phyloP scores from a whole-genome alignment of 2,888 invertebrate species.

The Caenorhabditis japonica region DNA sequence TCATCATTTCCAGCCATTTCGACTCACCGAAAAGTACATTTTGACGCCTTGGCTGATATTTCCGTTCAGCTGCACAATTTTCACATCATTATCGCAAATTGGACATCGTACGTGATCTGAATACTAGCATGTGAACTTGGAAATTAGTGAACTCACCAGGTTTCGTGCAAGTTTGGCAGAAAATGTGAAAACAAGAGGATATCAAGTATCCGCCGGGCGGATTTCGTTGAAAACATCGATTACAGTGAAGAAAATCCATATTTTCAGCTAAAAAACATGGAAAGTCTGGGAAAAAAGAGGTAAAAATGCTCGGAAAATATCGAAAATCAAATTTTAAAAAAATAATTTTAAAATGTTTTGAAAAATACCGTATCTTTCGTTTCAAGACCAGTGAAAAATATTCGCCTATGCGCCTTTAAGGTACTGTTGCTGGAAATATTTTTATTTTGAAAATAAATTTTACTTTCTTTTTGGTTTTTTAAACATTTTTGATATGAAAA shows the following conservation, averaged over 20 bases:
- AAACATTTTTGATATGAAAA: too few species aligned
- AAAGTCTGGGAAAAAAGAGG: not conserved
- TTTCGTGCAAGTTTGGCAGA: constrained; percentile 34
- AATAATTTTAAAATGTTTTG: too few species aligned
- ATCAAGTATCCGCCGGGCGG: constrained; percentile 15
- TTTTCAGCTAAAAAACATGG: too few species aligned
- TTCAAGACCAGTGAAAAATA: too few species aligned
- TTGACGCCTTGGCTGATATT: constrained; percentile 25
- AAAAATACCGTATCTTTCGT: too few species aligned
- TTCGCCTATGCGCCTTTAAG: constrained; percentile 4
- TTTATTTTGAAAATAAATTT: too few species aligned
- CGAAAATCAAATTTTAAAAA: too few species aligned
- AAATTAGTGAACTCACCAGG: constrained; percentile 10
- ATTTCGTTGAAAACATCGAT: constrained; percentile 28
- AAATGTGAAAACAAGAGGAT: constrained; percentile 46
- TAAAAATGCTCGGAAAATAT: not conserved
- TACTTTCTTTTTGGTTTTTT: too few species aligned
- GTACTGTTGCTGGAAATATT: not conserved
- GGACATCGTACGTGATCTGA: constrained; percentile 15
- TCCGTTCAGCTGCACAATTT: constrained; percentile 26
- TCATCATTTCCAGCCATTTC: too few species aligned
- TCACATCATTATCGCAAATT: constrained; percentile 33
- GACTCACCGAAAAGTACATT: constrained; percentile 22
- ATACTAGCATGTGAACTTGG: not conserved
- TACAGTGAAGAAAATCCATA: constrained; percentile 46